Conservation (phyloP, 35 echinoderm and acorn worm species). For the Lytechinus variegatus region DNA sequence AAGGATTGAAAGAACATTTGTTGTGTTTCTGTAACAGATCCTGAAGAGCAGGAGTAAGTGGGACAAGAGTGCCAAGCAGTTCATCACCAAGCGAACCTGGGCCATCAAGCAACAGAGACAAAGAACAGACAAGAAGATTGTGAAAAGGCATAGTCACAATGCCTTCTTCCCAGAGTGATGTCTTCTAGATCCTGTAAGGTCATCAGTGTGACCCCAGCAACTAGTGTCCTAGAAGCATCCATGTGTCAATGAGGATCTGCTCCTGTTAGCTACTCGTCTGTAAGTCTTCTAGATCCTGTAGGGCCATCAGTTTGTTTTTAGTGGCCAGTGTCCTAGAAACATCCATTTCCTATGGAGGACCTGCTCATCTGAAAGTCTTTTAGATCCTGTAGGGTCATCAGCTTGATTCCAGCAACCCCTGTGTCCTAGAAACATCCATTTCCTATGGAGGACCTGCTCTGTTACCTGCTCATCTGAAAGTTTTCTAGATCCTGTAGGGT, state of each 20-base stretch:
- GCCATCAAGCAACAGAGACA: constrained; percentile 86
- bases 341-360: neutral
- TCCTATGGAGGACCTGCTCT: neutral
- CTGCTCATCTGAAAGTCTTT: too few species aligned
- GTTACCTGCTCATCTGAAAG: neutral
- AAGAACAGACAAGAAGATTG: constrained; percentile 69
- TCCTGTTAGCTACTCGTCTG: too few species aligned
- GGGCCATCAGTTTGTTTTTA: too few species aligned
- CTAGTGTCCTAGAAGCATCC: neutral
- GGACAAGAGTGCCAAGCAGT: constrained; percentile 82
- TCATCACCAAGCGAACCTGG: constrained; percentile 66
- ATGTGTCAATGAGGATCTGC: neutral
- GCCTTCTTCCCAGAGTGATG: constrained; percentile 40
- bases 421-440: too few species aligned
- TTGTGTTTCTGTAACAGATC: constrained; percentile 59
- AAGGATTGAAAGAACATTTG: neutral
- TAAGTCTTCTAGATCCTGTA: too few species aligned
- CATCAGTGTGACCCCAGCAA: neutral
- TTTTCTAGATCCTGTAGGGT: too few species aligned
- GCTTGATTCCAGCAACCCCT: too few species aligned
- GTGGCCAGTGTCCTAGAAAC: too few species aligned
- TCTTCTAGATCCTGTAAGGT: neutral
- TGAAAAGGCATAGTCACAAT: neutral
- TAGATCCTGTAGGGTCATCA: too few species aligned
- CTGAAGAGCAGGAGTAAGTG: constrained; percentile 75